These are phyloP conservation scores for Diplodus puntazzo DNA, from an alignment of 2,797 vertebrate species.

Conservation along the genomic window DNA sequence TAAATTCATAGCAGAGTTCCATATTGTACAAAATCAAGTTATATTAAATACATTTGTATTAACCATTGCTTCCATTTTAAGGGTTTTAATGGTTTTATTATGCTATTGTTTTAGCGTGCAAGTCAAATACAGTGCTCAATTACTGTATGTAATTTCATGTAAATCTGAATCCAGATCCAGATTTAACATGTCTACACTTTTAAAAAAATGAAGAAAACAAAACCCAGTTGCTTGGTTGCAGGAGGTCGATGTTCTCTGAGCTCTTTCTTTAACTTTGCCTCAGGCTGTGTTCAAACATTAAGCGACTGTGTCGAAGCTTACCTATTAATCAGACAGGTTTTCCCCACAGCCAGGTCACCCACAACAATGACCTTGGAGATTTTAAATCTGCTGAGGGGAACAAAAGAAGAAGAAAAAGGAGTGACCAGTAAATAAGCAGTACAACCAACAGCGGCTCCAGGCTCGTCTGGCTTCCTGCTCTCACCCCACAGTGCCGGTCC, in stretches of 20 bases:
- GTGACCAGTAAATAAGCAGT: not conserved
- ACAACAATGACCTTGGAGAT: conserved; percentile 98
- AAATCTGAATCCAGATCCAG: not conserved
- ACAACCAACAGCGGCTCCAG: not conserved
- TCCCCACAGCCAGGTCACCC: conserved; percentile 96
- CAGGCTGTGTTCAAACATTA: not conserved
- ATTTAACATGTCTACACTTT: not conserved
- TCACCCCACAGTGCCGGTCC: conserved; percentile 96
- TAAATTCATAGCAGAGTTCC: too few species aligned
- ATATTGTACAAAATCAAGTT: too few species aligned
- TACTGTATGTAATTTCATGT: not conserved
- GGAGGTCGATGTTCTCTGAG: not conserved
- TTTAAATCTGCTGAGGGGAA: conserved; percentile 89
- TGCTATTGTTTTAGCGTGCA: too few species aligned
- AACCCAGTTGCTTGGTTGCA: too few species aligned
- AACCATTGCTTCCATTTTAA: too few species aligned
- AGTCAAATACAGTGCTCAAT: too few species aligned
- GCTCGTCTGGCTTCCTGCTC: conserved; percentile 32
- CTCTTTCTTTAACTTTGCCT: not conserved
- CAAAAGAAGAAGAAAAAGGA: not conserved
- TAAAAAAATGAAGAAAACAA: too few species aligned
- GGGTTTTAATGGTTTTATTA: too few species aligned
- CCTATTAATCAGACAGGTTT: conserved; percentile 98
- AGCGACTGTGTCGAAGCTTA: conserved; percentile 66
- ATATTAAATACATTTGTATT: too few species aligned